Conservation (phyloP, 1,140 invertebrate species). For the Calycopis cecrops region DNA sequence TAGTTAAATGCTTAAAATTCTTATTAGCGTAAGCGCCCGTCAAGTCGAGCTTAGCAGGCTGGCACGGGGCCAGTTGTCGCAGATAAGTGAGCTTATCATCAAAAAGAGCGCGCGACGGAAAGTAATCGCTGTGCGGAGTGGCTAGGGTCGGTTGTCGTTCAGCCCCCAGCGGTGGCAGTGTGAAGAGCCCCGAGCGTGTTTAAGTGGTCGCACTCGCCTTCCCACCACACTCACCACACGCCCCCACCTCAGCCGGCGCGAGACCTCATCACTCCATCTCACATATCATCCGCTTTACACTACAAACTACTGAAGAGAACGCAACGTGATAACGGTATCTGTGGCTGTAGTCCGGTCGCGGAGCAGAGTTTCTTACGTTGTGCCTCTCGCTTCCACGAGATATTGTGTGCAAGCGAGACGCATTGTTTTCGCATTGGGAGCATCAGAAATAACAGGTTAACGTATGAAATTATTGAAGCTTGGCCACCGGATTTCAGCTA, state of each 20-base stretch:
- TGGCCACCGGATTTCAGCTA: no score
- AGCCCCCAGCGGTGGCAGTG: constrained; percentile 16
- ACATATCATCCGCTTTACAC: background rate
- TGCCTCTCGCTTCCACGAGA: no score
- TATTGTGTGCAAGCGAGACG: no score
- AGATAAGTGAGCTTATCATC: background rate
- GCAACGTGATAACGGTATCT: background rate
- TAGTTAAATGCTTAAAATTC: background rate
- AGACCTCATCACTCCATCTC: background rate
- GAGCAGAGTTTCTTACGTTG: no score
- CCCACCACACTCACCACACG: background rate
- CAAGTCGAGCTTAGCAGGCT: background rate
- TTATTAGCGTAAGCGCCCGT: background rate
- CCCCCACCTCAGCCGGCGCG: background rate
- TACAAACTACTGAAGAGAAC: background rate
- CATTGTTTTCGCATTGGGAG: no score
- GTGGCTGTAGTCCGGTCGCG: no score
- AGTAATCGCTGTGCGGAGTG: no score
- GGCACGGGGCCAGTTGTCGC: background rate
- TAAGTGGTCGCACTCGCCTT: constrained; percentile 39
- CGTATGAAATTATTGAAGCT: no score
- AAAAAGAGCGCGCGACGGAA: no score
- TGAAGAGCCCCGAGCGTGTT: constrained; percentile 49
- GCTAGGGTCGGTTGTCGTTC: no score
- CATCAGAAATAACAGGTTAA: no score